Conservation (phyloP, 1,140 invertebrate genomes). For the Bombus superbus region DNA sequence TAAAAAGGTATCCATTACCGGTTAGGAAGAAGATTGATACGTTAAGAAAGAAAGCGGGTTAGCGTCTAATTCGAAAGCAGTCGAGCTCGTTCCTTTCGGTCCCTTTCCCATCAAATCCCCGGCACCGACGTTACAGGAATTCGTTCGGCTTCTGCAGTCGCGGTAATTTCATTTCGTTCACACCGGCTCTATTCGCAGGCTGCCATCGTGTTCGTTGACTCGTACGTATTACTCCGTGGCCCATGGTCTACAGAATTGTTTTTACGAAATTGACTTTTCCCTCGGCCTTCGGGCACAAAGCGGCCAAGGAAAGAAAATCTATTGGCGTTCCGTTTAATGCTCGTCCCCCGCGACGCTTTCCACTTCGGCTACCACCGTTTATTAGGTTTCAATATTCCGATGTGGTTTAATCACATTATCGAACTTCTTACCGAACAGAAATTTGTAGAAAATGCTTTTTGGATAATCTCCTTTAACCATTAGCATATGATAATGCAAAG, state of each 20-base stretch:
- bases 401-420: slow-evolving; percentile 52
- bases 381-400: slow-evolving; percentile 54
- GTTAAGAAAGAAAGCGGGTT: slow-evolving; percentile 44
- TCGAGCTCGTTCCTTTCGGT: slow-evolving; percentile 48
- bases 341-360: slow-evolving; percentile 51
- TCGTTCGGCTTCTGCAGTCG: slow-evolving; percentile 52
- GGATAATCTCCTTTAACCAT: slow-evolving; percentile 32
- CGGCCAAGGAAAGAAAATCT: slow-evolving; percentile 53
- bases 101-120: slow-evolving; percentile 19
- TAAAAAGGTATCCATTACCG: slow-evolving; percentile 3
- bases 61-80: slow-evolving; percentile 60
- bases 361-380: slow-evolving; percentile 49
- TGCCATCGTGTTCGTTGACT: slow-evolving; percentile 60
- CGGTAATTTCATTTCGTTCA: slow-evolving; percentile 74
- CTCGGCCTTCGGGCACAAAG: slow-evolving; percentile 48
- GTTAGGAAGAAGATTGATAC: slow-evolving; percentile 54
- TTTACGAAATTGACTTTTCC: slow-evolving; percentile 76
- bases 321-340: slow-evolving; percentile 60
- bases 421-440: slow-evolving; percentile 1
- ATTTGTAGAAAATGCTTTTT: slow-evolving; percentile 36
- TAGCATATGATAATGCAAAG: neutral
- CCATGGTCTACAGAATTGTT: slow-evolving; percentile 71
- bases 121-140: slow-evolving; percentile 60
- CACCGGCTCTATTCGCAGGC: slow-evolving; percentile 59
- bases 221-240: slow-evolving; percentile 70